Percentiles rank a stretch among this genome's conserved stretches.
Conservation (phyloP, 1,140 invertebrate species). For the Drosophila sulfurigaster region DNA sequence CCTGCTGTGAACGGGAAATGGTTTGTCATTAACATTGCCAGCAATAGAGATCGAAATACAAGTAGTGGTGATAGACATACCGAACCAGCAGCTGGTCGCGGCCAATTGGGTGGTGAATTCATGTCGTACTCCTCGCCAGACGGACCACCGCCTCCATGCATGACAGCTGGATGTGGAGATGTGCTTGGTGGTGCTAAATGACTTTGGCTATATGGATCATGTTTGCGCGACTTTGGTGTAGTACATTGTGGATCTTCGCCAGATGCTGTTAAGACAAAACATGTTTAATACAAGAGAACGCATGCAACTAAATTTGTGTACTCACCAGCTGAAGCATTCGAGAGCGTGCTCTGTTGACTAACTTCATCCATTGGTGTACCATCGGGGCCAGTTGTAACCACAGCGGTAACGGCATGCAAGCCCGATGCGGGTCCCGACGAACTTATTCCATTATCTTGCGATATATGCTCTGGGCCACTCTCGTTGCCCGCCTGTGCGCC, state of each 20-base stretch:
- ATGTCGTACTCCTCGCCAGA: constrained; percentile 96
- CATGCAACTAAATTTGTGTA: constrained; percentile 3
- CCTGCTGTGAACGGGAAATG: constrained; percentile 87
- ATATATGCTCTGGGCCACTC: constrained; percentile 81
- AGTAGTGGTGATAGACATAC: constrained; percentile 85
- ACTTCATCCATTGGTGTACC: constrained; percentile 94
- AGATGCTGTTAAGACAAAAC: constrained; percentile 88
- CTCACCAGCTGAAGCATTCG: constrained; percentile 94
- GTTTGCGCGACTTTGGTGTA: constrained; percentile 91
- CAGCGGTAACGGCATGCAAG: constrained; percentile 90
- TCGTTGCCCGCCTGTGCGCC: constrained; percentile 65
- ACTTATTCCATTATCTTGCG: constrained; percentile 84
- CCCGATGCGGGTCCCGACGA: constrained; percentile 83
- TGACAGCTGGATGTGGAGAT: constrained; percentile 90
- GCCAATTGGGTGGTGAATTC: constrained; percentile 93
- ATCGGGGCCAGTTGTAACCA: constrained; percentile 94
- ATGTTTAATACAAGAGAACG: neutral
- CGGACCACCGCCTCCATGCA: constrained; percentile 87
- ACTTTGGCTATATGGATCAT: constrained; percentile 86
- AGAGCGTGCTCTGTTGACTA: constrained; percentile 95
- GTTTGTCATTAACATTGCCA: neutral
- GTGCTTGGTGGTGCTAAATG: constrained; percentile 90
- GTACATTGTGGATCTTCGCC: constrained; percentile 92
- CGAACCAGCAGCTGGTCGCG: constrained; percentile 95
- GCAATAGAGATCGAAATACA: neutral